Evolutionary conservation across 1,140 invertebrate species (phyloP).

Genomic region (Thereuonema tuberculata): DNA sequence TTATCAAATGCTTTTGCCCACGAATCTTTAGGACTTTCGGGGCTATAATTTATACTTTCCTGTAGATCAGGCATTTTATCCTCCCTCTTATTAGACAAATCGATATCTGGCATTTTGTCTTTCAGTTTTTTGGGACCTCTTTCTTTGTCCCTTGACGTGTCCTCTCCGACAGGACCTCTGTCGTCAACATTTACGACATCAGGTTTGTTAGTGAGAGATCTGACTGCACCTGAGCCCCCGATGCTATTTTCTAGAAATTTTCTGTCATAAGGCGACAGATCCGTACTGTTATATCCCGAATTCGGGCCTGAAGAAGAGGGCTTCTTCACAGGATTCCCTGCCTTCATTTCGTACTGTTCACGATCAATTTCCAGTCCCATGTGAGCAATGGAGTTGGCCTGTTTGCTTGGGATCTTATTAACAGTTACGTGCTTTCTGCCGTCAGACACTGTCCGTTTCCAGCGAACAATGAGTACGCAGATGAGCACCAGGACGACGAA

Average conservation of each 20-base stretch:
- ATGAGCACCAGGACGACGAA: constrained; percentile 58
- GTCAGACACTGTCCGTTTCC: background rate
- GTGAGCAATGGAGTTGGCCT: background rate
- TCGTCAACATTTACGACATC: background rate
- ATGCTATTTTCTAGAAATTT: background rate
- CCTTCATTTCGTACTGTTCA: background rate
- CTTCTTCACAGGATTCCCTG: constrained; percentile 46
- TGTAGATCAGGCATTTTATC: background rate
- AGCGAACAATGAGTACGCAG: constrained; percentile 51
- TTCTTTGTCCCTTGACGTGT: too few species aligned
- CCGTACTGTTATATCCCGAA: background rate
- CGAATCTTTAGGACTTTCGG: background rate
- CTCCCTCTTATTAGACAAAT: background rate
- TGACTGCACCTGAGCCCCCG: background rate
- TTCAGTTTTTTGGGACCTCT: too few species aligned
- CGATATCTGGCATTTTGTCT: too few species aligned
- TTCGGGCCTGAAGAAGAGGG: constrained; percentile 34
- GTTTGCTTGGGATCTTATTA: background rate
- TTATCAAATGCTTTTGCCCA: background rate
- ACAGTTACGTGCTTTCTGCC: background rate
- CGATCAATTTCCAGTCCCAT: background rate
- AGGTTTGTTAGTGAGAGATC: background rate
- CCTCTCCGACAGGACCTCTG: background rate
- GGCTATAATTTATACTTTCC: background rate
- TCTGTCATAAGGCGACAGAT: background rate